Base-by-base conservation (phyloP, 37 sponge, comb jelly and placozoan genomes). In the Halichondria panicea region DNA sequence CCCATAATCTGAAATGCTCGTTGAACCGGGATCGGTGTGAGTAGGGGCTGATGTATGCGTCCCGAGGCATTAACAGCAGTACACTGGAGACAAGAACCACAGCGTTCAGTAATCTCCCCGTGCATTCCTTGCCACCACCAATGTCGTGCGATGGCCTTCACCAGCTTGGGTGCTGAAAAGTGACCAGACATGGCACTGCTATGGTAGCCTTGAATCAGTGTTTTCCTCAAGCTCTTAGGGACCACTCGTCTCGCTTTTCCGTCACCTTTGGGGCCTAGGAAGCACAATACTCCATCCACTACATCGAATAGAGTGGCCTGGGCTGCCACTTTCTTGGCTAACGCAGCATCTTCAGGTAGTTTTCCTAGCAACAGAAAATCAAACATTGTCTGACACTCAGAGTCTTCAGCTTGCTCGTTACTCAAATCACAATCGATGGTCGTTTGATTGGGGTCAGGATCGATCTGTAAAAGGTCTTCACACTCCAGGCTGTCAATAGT, bases 121-220 rank as follows among this genome's bases (percentile, higher is more conserved):
- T 80, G 58, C 73, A 86, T 50, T 27, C 44, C 41, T 18, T 66
- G 44, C 87, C 81, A 86, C 87, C 87, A 86, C 81, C 87, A 86
- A 0, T 37, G 50, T 37, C 81, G 36, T 5, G 53, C 13, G 11
- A 86, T 27, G 12, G 69, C 43, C 36, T 53, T 66, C 34, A 73
- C 72, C 50, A 86, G 48, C 15, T 61, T 48, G 25, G 18, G 44
- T n/a, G 75, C 81, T 24, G 75, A 70, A 45, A 86, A 79, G 45
- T 86, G 87, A 38, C 87, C 81, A 40, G 74, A 63, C 45, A 66
- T 63, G 22, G 13, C 31, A 55, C 75, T 81, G 27, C 81, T 48
- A 86, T 80, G 81, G 56, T 58, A 30, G 41, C 80, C 75, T 30
- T 31, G 48, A 36, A 86, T 21, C 12, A 84, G 19, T 13, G 31